Evolutionary conservation across 2,113 vertebrate genomes (phyloP).

Genomic region (Lagopus muta): DNA sequence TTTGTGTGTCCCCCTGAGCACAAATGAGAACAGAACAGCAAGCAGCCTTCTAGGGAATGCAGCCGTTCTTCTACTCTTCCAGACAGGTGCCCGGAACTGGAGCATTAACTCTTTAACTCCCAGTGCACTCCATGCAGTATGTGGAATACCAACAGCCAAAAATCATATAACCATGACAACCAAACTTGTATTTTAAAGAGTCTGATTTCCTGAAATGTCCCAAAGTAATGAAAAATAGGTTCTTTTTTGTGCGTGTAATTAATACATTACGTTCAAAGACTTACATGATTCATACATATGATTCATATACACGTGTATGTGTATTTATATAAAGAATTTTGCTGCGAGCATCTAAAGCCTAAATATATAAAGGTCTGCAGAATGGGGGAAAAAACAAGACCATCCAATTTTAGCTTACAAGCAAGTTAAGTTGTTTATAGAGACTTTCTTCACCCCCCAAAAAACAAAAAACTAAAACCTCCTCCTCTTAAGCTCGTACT

Average conservation of each 20-base stretch:
- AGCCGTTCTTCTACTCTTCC: too few species aligned
- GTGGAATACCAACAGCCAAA: too few species aligned
- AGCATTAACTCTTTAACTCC: too few species aligned
- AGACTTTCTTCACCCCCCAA: not conserved
- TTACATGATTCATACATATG: constrained; percentile 26
- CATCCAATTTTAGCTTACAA: not conserved
- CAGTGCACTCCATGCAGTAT: too few species aligned
- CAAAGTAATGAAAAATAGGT: constrained; percentile 28
- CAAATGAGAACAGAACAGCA: too few species aligned
- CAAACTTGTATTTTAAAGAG: not conserved
- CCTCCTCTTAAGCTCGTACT: not conserved
- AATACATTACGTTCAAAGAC: not conserved
- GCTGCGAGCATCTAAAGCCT: not conserved
- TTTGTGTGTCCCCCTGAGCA: too few species aligned
- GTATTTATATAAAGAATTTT: not conserved
- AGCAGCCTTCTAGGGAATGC: too few species aligned
- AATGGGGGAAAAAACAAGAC: not conserved
- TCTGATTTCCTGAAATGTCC: not conserved
- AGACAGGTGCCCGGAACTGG: too few species aligned
- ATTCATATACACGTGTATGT: not conserved
- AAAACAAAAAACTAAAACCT: not conserved
- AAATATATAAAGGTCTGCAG: not conserved
- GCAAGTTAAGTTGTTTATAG: not conserved
- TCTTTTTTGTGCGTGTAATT: not conserved
- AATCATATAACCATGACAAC: not conserved